Base-by-base conservation (phyloP, 2,888 invertebrate genomes). In the Listrodromus nycthemerus region DNA sequence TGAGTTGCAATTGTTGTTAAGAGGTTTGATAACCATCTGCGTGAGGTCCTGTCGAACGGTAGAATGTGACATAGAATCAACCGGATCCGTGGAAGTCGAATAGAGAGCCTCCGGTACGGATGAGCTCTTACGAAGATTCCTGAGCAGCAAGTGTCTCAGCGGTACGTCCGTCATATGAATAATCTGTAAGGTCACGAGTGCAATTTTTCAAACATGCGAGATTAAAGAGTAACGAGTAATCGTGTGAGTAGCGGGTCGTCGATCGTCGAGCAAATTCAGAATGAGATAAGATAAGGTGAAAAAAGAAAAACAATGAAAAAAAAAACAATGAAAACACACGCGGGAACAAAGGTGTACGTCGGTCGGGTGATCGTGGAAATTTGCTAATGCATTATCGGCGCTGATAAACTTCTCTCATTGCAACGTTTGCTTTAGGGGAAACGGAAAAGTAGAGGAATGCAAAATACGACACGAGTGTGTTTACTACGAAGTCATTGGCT, bases 1-100 rank as follows among this genome's bases (percentile, higher is more conserved):
- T 33, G 24, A 80, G 58, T 88, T 87, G 73, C 88, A 89, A 5
- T 85, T 61, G 8, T 89, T 87, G 3, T 88, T 10, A 66, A 87
- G 90, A 3, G 91, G 87, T n/a, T 92, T 91, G 89, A 91, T 91
- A 13, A 85, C 74, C 27, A 85, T 73, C 33, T 81, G 86, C 33
- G 83, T 81, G 16, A 87, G 87, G 10, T 89, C 86, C 37, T 85
- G 71, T 50, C 84, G 84, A 30, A 85, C 55, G 5, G 55, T 27
- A 27, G 86, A 67, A 76, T 73, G 84, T 8, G 85, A 83, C 80
- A 88, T 89, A 50, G 85, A 84, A 48, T 84, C 85, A 33, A 87
- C 61, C 24, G 89, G 79, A 19, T 89, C 86, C 3, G 76, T 55
- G 48, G 87, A 88, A 24, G 86, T 87, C 16, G 87, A 86, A 41